Evolutionary conservation across 2,113 vertebrate genomes (phyloP).

Genomic region (Orycteropus afer): DNA sequence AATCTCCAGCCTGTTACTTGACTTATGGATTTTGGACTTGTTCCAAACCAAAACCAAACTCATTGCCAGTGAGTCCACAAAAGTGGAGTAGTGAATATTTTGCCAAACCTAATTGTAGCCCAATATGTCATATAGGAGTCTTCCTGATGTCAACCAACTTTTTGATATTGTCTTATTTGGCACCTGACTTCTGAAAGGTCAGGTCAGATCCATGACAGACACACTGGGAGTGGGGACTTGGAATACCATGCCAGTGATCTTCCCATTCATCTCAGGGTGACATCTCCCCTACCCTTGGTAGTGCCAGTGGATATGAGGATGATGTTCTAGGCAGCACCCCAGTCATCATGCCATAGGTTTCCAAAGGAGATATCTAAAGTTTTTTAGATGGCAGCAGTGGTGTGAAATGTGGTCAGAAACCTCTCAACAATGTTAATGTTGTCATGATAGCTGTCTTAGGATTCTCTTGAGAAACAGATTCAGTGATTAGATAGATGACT

Average conservation of each 20-base stretch:
- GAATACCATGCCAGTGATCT: constrained; percentile 95
- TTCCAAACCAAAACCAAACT: no score
- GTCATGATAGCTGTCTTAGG: constrained; percentile 84
- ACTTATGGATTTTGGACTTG: no score
- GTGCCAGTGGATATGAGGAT: constrained; percentile 93
- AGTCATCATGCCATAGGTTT: constrained; percentile 94
- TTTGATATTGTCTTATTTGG: constrained; percentile 94
- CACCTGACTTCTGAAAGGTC: constrained; percentile 92
- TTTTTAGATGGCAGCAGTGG: constrained; percentile 94
- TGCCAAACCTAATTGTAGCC: constrained; percentile 94
- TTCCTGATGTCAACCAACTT: constrained; percentile 89
- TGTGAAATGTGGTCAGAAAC: constrained; percentile 93
- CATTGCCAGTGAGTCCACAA: no score
- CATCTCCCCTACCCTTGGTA: constrained; percentile 94
- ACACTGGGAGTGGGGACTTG: constrained; percentile 93
- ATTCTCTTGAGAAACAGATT: no score
- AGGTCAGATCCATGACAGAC: constrained; percentile 94
- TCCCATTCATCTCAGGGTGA: constrained; percentile 95
- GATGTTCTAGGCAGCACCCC: constrained; percentile 93
- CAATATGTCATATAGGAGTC: constrained; percentile 92
- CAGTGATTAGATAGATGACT: no score
- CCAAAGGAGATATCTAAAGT: constrained; percentile 94
- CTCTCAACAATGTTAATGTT: constrained; percentile 93
- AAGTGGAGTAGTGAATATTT: constrained; percentile 92
- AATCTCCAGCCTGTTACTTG: no score